Conservation (phyloP, 23 tunicate genomes). For the Halocynthia aurantium region DNA sequence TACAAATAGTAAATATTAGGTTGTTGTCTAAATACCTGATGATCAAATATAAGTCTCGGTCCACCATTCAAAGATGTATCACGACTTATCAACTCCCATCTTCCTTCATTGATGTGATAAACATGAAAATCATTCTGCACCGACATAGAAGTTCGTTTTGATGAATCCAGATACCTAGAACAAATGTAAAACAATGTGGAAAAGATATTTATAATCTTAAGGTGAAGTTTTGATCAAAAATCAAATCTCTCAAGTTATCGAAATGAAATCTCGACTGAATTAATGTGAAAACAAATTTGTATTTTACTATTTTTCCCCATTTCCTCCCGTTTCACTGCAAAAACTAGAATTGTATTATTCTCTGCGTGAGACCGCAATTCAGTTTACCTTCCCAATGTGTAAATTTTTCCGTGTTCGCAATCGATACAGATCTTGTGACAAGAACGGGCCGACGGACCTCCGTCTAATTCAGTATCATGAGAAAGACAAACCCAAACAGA, state of each 20-base stretch:
- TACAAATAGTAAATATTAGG: no score
- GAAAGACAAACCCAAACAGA: slow-evolving; percentile 56
- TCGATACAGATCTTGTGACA: slow-evolving; percentile 90
- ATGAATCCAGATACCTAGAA: slow-evolving; percentile 58
- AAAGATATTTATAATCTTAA: not conserved
- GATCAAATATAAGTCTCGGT: slow-evolving; percentile 78
- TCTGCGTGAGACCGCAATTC: no score
- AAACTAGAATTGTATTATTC: no score
- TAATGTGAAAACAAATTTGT: no score
- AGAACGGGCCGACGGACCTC: slow-evolving; percentile 83
- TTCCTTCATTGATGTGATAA: slow-evolving; percentile 25
- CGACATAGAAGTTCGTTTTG: slow-evolving; percentile 30
- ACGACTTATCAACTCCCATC: slow-evolving; percentile 46
- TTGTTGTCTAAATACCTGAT: slow-evolving; percentile 26
- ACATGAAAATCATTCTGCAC: slow-evolving; percentile 58
- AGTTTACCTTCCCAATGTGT: slow-evolving; percentile 80
- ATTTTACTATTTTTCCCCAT: no score
- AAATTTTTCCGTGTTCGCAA: slow-evolving; percentile 53
- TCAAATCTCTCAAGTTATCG: no score
- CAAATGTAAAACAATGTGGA: not conserved
- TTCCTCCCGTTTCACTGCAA: no score
- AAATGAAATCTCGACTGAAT: no score
- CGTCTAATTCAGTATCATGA: slow-evolving; percentile 36
- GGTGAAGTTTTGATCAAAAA: no score
- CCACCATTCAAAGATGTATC: slow-evolving; percentile 59